These are phyloP conservation scores for Sebastes vulpes DNA, from an alignment of 2,797 vertebrate species.

Conservation along the genomic window DNA sequence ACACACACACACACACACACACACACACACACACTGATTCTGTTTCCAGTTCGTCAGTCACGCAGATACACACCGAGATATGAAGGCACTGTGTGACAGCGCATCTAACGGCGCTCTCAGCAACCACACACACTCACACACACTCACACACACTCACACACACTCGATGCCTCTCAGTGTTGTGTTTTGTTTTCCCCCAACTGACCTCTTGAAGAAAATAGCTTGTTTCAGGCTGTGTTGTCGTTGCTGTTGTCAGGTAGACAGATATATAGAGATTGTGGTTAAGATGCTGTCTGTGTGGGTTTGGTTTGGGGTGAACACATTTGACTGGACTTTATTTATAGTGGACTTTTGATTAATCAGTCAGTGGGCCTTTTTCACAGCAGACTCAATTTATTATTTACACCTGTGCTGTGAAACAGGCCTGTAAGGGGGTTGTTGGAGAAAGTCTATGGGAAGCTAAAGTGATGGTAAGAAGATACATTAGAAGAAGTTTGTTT, in stretches of 20 bases:
- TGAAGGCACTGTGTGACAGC: slow-evolving; percentile 67
- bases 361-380: background rate
- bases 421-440: background rate
- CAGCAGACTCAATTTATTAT: background rate
- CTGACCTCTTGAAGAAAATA: slow-evolving; percentile 71
- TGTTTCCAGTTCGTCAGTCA: slow-evolving; percentile 62
- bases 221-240: slow-evolving; percentile 47
- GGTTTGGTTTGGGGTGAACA: background rate
- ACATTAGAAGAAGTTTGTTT: too few species aligned
- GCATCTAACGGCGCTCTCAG: slow-evolving; percentile 63
- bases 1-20: slow-evolving; percentile 1
- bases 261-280: slow-evolving; percentile 20
- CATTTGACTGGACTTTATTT: background rate
- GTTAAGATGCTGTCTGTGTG: slow-evolving; percentile 4
- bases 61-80: slow-evolving; percentile 62
- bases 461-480: too few species aligned
- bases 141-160: background rate
- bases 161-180: background rate
- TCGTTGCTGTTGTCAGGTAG: slow-evolving; percentile 30
- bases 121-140: slow-evolving; percentile 11
- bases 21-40: slow-evolving; percentile 29
- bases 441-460: background rate
- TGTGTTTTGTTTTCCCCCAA: slow-evolving; percentile 44
- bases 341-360: background rate
- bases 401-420: background rate